Evolutionary conservation across 2,113 vertebrate genomes (phyloP), one percentile per base, ranked within the genome.

Genomic region (Zingel zingel): DNA sequence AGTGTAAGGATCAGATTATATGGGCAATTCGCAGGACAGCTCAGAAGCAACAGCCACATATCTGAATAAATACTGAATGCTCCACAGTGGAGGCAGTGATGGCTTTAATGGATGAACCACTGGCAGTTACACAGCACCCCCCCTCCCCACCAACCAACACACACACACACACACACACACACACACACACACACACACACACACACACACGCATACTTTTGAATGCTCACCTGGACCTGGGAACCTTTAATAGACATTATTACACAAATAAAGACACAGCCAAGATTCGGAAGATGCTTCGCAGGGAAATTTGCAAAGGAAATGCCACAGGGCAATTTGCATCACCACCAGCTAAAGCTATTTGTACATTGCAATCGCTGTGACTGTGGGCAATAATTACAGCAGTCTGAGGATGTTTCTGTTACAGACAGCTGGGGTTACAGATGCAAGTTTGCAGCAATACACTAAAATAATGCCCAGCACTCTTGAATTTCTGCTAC

Each of bases 181-280:
- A 33, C 30, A 33, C 30, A 33, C 30, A 33, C 33, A 6, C 33
- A 36, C 33, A 36, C 33, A 36, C 33, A 36, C 33, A 36, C 33
- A 36, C 48, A 47, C 57, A 79, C n/a, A 56, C 50, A 27, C 53
- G 51, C 66, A 87, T 77, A 89, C 82, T 71, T 86, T 74, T n/a
- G 64, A 86, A 81, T 70, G 66, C 80, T 85, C 84, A 88, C 73
- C 77, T 87, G 82, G 67, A 72, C 54, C 79, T 73, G 81, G 84
- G 66, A 88, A 79, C 79, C 62, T 69, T 84, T 81, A 86, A 53
- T 36, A 51, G 57, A 86, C 80, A 72, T 83, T 72, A 79, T 85
- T 71, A 72, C 61, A 61, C 73, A 48, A 65, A 86, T 88, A 87
- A 69, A 85, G 43, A 79, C 45, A 62, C 45, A 65, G 81, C 77